Evolutionary conservation across 2,888 invertebrate species (phyloP).

Genomic region (Allophyes oxyacanthae): DNA sequence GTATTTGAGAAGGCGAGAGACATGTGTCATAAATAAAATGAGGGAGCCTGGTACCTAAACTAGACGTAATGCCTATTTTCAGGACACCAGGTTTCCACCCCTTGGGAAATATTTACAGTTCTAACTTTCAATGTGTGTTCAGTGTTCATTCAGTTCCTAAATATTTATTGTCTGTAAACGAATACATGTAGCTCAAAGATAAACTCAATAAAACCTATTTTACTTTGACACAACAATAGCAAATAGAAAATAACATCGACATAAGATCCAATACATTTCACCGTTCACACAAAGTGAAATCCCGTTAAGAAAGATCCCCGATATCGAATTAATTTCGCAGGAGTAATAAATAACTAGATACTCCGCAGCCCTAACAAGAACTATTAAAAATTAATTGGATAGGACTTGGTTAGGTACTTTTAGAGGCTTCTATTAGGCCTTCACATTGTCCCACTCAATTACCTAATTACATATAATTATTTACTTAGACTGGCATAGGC

Average conservation of each 20-base stretch:
- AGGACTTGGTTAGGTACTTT: conserved; percentile 1
- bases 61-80: too few species aligned
- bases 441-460: neutral
- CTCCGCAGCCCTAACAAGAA: conserved; percentile 14
- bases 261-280: conserved; percentile 12
- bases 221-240: conserved; percentile 10
- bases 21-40: too few species aligned
- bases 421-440: neutral
- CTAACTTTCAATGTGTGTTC: too few species aligned
- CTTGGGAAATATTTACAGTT: too few species aligned
- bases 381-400: conserved; percentile 35
- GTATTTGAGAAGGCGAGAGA: too few species aligned
- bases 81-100: too few species aligned
- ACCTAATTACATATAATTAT: conserved; percentile 2
- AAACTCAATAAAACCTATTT: conserved; percentile 14
- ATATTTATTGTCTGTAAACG: too few species aligned
- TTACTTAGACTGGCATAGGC: neutral
- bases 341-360: conserved; percentile 32
- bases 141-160: too few species aligned
- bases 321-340: conserved; percentile 20
- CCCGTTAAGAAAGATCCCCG: conserved; percentile 9
- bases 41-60: too few species aligned
- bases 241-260: conserved; percentile 3
- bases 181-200: neutral
- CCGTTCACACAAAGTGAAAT: conserved; percentile 2